Evolutionary conservation across 2,888 invertebrate genomes (phyloP).

Genomic region (Drosophila borealis): DNA sequence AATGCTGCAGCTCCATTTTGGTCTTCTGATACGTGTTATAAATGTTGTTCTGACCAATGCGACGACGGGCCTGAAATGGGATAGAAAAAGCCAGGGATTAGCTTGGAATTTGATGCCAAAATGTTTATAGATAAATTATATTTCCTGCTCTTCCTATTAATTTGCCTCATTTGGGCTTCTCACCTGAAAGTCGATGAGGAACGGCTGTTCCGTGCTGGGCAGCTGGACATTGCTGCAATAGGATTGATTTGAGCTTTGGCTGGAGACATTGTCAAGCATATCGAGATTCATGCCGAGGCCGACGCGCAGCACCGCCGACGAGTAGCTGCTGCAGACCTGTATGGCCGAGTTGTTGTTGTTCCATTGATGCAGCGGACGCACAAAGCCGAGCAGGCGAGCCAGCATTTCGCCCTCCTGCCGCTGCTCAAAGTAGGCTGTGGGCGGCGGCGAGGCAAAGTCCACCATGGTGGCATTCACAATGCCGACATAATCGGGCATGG

Average conservation of each 20-base stretch:
- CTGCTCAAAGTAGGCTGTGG: constrained; percentile 89
- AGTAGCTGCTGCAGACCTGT: constrained; percentile 92
- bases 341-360: constrained; percentile 89
- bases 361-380: constrained; percentile 92
- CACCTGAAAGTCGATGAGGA: constrained; percentile 89
- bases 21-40: constrained; percentile 90
- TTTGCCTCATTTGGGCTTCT: constrained; percentile 50
- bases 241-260: constrained; percentile 89
- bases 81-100: neutral
- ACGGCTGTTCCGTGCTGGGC: constrained; percentile 88
- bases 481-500: constrained; percentile 94
- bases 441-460: constrained; percentile 91
- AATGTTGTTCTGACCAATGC: constrained; percentile 84
- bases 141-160: too few species aligned
- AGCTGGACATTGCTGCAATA: constrained; percentile 89
- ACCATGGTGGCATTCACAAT: constrained; percentile 94
- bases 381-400: constrained; percentile 92
- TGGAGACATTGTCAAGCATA: constrained; percentile 86
- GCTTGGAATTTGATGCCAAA: neutral
- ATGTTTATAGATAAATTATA: neutral
- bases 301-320: constrained; percentile 89
- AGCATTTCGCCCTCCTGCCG: constrained; percentile 90
- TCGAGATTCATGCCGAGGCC: constrained; percentile 84
- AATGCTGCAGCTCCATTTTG: constrained; percentile 93
- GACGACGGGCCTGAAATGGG: constrained; percentile 87